Base-by-base conservation (phyloP, 1,140 invertebrate species). In the Sarcophaga peregrina region DNA sequence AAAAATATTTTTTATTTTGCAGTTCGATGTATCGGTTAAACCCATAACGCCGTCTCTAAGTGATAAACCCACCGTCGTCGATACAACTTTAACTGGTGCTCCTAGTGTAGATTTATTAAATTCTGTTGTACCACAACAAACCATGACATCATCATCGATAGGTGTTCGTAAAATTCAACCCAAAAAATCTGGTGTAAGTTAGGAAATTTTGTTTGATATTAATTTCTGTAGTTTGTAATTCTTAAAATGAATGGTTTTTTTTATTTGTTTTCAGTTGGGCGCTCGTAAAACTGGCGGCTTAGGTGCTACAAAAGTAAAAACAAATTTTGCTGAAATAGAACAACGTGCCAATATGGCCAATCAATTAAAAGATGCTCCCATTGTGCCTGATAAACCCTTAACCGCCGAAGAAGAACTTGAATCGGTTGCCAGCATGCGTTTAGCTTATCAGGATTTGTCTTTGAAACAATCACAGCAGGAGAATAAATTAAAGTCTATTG, bases 311-410 rank as follows among this genome's bases (percentile, higher is more conserved):
- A 97, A 97, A 91, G 96, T 99, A 8, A 97, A 95, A 86, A 93
- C 95, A 13, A 98, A 99, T 91, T 99, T 99, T 91, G 95, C 95
- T n/a, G 98, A 98, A 87, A 94, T 99, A 73, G 98, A 99, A 91
- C 94, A 94, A 86, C 95, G 96, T 87, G 97, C 97, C 0, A 94
- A 95, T 85, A 93, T 96, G 85, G 93, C 94, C 47, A 96, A 97
- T 90, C 94, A 96, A 88, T 85, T 85, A 48, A 94, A 94, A 87
- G 91, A 93, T 87, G 85, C 85, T 58, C 80, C 84, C 0, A 81
- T 82, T n/a, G 52, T 78, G 20, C 68, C 85, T 0, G 91, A 93
- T 90, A 89, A 90, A 85, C 83, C 86, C 17, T 83, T 90, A 17
- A 87, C 87, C 46, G 89, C 89, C 45, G 91, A 92, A 45, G 93